Percentiles rank a stretch among this genome's conserved stretches.
Conservation (phyloP, 2,888 invertebrate species). For the Drosophila borborema region DNA sequence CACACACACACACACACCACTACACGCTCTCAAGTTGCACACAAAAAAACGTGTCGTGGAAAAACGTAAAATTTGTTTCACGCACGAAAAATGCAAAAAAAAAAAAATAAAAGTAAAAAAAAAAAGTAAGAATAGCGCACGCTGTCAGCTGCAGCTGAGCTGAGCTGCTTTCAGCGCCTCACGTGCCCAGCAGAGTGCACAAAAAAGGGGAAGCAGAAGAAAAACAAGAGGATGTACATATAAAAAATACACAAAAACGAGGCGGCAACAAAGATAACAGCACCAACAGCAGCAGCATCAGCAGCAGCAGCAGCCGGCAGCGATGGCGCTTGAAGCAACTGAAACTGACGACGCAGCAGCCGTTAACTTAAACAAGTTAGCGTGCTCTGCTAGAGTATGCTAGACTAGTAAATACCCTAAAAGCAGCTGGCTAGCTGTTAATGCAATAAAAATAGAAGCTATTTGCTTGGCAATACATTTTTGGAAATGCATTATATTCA, state of each 20-base stretch:
- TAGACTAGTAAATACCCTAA: neutral
- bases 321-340: conserved; percentile 9
- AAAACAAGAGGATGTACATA: neutral
- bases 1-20: conserved; percentile 14
- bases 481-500: neutral
- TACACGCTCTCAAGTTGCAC: conserved; percentile 15
- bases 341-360: conserved; percentile 47
- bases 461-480: too few relatives aligned
- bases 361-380: conserved; percentile 33
- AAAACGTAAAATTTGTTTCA: conserved; percentile 62
- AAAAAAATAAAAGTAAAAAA: conserved; percentile 24
- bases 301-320: neutral
- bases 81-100: conserved; percentile 27
- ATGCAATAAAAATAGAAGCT: too few relatives aligned
- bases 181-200: conserved; percentile 36
- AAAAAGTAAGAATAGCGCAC: conserved; percentile 3
- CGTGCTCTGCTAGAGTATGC: neutral
- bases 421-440: too few relatives aligned
- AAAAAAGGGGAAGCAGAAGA: neutral
- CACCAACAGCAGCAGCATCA: too few relatives aligned
- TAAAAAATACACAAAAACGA: conserved; percentile 2
- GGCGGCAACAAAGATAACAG: conserved; percentile 21
- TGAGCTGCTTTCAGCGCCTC: conserved; percentile 30
- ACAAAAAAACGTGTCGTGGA: conserved; percentile 50
- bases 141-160: conserved; percentile 45